Evolutionary conservation across 2,113 vertebrate genomes (phyloP).

Genomic region (Phrynosoma platyrhinos): DNA sequence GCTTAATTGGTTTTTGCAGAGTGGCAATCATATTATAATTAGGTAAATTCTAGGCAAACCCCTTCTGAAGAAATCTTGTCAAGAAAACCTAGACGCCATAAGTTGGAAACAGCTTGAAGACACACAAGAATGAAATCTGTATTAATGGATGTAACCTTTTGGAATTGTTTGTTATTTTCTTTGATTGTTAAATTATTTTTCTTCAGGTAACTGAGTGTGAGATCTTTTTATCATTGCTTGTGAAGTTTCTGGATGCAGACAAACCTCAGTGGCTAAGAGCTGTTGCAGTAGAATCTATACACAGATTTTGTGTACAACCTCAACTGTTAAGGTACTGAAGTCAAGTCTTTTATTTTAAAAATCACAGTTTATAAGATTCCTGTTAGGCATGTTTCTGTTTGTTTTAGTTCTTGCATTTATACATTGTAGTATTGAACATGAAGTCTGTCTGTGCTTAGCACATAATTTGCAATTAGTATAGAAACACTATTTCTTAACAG

Average conservation of each 20-base stretch:
- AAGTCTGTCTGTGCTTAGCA: not conserved
- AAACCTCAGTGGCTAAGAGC: constrained; percentile 98
- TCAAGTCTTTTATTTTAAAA: not conserved
- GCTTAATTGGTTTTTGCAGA: constrained; percentile 18
- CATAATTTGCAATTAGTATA: constrained; percentile 14
- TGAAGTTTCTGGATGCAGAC: constrained; percentile 98
- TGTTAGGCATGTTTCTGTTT: not conserved
- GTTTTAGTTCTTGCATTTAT: not conserved
- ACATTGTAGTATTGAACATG: not conserved
- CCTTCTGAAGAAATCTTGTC: too few species aligned
- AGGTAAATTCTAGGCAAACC: not conserved
- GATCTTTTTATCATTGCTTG: constrained; percentile 97
- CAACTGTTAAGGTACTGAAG: constrained; percentile 89
- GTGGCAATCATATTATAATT: not conserved
- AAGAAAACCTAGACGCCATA: too few species aligned
- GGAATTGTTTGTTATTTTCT: not conserved
- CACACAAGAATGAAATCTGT: not conserved
- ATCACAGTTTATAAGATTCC: not conserved
- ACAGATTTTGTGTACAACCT: constrained; percentile 96
- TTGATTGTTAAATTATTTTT: not conserved
- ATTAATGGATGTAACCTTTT: not conserved
- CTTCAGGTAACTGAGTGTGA: constrained; percentile 98
- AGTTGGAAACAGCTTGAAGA: too few species aligned
- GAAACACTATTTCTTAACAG: constrained; percentile 32
- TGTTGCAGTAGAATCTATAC: constrained; percentile 97